Base-by-base conservation (phyloP, 2,797 vertebrate species). In the Scomberomorus guttatus region DNA sequence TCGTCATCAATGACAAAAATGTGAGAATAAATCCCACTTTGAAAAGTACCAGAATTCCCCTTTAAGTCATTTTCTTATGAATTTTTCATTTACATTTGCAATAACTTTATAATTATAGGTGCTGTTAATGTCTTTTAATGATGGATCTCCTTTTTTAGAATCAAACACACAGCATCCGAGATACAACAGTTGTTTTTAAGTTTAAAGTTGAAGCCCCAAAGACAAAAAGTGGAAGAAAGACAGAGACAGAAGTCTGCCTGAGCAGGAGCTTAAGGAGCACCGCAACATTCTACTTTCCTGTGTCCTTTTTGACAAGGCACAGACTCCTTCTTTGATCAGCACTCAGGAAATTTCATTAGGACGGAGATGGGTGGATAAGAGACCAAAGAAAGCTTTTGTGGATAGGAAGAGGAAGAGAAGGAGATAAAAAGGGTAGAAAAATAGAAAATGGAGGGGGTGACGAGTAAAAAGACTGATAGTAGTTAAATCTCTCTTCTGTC, bases 281-380 rank as follows among this genome's bases (percentile, higher is more conserved):
- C 5, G 29, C 57, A 54, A 84, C 86, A 67, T 83, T 76, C 79
- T 88, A 73, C 83, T 84, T 88, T 86, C 85, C 80, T 75, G 83
- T 72, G 83, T 87, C 81, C 85, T 81, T 79, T 76, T 15, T 90
- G 90, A 92, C 83, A 61, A 87, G 87, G 50, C 72, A 61, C 90
- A 92, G 89, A 76, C 90, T 74, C 76, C 14, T 66, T 71, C 89
- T 93, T 92, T 93, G 90, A 93, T 94, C 90, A 92, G 88, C 85
- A 86, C 90, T 93, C 89, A 93, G 92, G 90, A 93, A 91, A 91
- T 92, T 87, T 92, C 91, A 91, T 94, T 92, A 94, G 86, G 83
- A 87, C 75, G 44, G 84, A 90, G 90, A 93, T 85, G 89, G 72
- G 74, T 59, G 90, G 92, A 92, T 90, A 91, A 91, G 86, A 85